These are phyloP conservation scores for Emydoidea blandingii DNA, from an alignment of 2,797 vertebrate genomes.

Conservation along the genomic window DNA sequence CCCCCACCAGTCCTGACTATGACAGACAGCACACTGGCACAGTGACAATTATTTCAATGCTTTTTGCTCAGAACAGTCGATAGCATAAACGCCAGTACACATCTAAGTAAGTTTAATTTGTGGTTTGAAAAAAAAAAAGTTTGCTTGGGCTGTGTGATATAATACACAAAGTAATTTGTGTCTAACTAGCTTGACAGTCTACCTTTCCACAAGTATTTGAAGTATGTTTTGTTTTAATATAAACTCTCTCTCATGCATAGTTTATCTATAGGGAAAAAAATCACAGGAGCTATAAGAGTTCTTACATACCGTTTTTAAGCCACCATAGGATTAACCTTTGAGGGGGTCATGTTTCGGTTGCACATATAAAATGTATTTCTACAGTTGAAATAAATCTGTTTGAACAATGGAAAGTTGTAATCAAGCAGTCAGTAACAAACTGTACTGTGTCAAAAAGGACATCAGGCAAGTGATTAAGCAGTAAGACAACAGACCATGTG, in stretches of 20 bases:
- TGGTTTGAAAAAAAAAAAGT: neutral
- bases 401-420: conserved; percentile 12
- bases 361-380: conserved; percentile 9
- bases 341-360: conserved; percentile 11
- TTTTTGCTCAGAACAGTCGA: neutral
- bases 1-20: neutral
- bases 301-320: conserved; percentile 9
- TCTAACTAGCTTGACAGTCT: neutral
- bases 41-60: neutral
- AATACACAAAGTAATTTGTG: neutral
- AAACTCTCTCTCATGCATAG: neutral
- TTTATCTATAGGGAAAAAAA: conserved; percentile 27
- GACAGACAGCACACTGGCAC: neutral
- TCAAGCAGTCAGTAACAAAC: conserved; percentile 17
- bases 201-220: conserved; percentile 34
- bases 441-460: conserved; percentile 6
- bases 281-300: neutral
- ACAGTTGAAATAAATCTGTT: conserved; percentile 10
- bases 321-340: conserved; percentile 6
- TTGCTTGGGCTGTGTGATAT: neutral
- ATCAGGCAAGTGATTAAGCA: conserved; percentile 24
- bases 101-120: neutral
- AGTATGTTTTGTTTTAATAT: neutral
- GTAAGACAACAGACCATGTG: neutral
- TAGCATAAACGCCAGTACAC: neutral